phyloP scores from a whole-genome alignment of 2,113 vertebrate genomes.

The Oryzias javanicus region DNA sequence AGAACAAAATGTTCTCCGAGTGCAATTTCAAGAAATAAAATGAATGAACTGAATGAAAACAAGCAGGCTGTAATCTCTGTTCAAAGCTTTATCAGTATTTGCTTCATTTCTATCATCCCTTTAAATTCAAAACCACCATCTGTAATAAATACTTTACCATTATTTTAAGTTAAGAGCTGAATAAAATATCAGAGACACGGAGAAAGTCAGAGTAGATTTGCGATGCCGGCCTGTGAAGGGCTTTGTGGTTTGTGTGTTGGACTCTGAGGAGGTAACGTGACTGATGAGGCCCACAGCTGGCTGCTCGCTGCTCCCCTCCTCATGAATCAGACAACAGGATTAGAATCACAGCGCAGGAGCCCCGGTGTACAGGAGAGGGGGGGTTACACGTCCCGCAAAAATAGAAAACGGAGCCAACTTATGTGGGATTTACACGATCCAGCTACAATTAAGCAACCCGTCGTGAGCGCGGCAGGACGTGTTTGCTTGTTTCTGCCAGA shows the following conservation, averaged over 20 bases:
- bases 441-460: conserved; percentile 49
- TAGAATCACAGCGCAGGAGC: no score
- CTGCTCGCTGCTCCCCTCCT: conserved; percentile 54
- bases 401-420: conserved; percentile 24
- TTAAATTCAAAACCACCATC: background rate
- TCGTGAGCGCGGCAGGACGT: conserved; percentile 27
- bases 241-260: conserved; percentile 21
- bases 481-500: conserved; percentile 20
- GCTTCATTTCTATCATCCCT: conserved; percentile 8
- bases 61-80: background rate
- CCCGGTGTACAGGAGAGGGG: conserved; percentile 14
- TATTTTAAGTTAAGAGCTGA: background rate
- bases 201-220: conserved; percentile 25
- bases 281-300: conserved; percentile 53
- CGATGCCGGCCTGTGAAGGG: conserved; percentile 18
- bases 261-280: conserved; percentile 58
- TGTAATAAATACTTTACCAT: conserved; percentile 2
- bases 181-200: conserved; percentile 25
- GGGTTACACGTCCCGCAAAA: conserved; percentile 28
- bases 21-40: no score
- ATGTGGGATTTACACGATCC: conserved; percentile 3
- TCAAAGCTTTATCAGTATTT: no score
- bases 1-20: no score
- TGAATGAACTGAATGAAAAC: background rate
- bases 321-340: conserved; percentile 56